Evolutionary conservation across 2,113 vertebrate species (phyloP).

Genomic region (Otus sunia): DNA sequence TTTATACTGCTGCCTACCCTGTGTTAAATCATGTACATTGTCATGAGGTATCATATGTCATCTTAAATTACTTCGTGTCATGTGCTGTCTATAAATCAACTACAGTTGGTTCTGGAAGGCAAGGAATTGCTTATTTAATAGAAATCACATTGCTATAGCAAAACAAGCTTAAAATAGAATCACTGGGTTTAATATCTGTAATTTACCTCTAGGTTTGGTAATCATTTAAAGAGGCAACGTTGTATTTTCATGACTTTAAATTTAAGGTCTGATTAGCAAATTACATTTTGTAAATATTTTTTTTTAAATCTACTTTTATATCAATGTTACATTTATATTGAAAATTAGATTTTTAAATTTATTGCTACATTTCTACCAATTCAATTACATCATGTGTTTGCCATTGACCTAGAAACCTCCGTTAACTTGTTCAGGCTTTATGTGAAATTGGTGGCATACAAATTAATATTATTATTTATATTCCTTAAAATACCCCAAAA

Average conservation of each 20-base stretch:
- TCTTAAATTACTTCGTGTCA: not conserved
- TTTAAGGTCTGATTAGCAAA: not conserved
- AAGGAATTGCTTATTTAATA: constrained; percentile 20
- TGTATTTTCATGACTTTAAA: not conserved
- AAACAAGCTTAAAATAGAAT: not conserved
- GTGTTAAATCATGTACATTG: not conserved
- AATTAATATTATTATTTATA: not conserved
- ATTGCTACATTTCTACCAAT: not conserved
- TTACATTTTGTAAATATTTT: not conserved
- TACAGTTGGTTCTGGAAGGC: constrained; percentile 35
- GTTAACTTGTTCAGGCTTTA: not conserved
- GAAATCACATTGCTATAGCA: constrained; percentile 24
- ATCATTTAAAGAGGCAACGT: not conserved
- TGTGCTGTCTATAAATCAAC: constrained; percentile 14
- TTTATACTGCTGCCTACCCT: not conserved
- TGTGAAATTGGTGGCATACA: not conserved
- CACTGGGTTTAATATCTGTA: not conserved
- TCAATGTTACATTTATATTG: not conserved
- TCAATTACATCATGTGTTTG: not conserved
- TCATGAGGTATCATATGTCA: not conserved
- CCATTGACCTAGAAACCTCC: constrained; percentile 55
- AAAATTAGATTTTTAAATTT: not conserved
- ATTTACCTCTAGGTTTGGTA: not conserved
- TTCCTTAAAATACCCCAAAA: not conserved
- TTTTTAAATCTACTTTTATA: not conserved